Percentiles rank a stretch among this genome's conserved stretches.
phyloP scores from a whole-genome alignment of 30 jellyfish, hydroid and myxozoan species.

The Pelagia noctiluca region DNA sequence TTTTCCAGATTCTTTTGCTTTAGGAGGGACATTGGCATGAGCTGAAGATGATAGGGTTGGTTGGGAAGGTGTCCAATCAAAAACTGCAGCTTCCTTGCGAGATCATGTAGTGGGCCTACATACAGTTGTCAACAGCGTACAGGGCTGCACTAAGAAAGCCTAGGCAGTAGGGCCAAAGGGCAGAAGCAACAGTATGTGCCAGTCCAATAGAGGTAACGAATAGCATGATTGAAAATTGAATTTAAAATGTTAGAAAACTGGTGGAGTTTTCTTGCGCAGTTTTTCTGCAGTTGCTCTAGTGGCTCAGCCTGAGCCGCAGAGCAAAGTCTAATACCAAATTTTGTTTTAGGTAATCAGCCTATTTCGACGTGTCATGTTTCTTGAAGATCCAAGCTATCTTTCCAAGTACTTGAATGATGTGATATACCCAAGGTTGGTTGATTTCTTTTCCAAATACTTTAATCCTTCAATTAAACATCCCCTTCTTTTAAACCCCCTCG shows the following conservation, averaged over 20 bases:
- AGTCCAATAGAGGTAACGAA: neutral
- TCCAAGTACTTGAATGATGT: constrained; percentile 34
- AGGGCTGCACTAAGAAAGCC: too few relatives aligned
- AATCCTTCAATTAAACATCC: neutral
- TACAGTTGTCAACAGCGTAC: too few relatives aligned
- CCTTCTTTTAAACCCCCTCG: too few relatives aligned
- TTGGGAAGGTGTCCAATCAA: too few relatives aligned
- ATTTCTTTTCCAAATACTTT: neutral
- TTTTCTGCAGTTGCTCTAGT: neutral
- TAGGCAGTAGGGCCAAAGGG: constrained; percentile 1
- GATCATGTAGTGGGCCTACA: too few relatives aligned
- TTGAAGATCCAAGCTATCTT: constrained; percentile 56
- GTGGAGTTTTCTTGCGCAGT: neutral
- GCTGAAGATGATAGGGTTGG: too few relatives aligned
- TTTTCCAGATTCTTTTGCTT: too few relatives aligned
- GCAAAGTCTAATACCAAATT: neutral
- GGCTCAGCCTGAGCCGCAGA: too few relatives aligned
- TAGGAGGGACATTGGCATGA: too few relatives aligned
- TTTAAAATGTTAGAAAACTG: neutral
- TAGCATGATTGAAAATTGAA: too few relatives aligned
- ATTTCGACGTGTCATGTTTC: constrained; percentile 50
- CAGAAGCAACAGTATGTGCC: neutral
- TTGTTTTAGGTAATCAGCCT: constrained; percentile 41
- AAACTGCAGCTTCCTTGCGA: too few relatives aligned
- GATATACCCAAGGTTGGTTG: constrained; percentile 48